Base-by-base conservation (phyloP, 2,888 invertebrate genomes). In the Suillia variegata region DNA sequence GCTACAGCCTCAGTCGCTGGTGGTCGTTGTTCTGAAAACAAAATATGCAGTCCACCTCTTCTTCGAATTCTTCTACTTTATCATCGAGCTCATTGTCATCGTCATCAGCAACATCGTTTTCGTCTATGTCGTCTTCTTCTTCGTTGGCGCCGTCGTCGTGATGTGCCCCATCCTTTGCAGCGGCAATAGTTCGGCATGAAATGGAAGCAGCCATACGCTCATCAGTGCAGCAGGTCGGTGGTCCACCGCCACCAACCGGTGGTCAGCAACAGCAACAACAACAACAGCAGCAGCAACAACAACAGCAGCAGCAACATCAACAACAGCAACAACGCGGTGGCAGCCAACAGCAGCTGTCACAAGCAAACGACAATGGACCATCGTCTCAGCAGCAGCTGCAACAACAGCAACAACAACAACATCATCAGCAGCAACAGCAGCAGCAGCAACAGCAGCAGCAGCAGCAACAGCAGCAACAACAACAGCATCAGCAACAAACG, bases 141-240 rank as follows among this genome's bases (percentile, higher is more conserved):
- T 2, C 50, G 15, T 50, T 10, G 50, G 22, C 24, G 24, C 15
- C 24, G 50, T 50, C 24, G 24, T 50, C 50, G 50, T 50, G 10
- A 26, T 50, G 24, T 24, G 50, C 15, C 48, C 12, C 48, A 10
- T 3, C 15, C 22, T 21, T 50, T 13, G 50, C 24, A 50, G 50
- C 50, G 24, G 73, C 75, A 75, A 74, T 70, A 79, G 78, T 81
- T 81, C 82, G 82, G 82, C 82, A 82, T 82, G 82, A 82, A 80
- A 82, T 82, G 82, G 82, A 82, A 82, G 82, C 82, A 80, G 82
- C 82, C 76, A 81, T 82, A 75, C 82, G 82, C 76, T 80, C 81
- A 76, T 78, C 81, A 82, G 81, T 81, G 78, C 82, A 82, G 82
- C 82, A 82, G 79, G 82, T 82, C 80, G 80, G 80, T 80, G 78